Base-by-base conservation (phyloP, 2,888 invertebrate genomes). In the Phania funesta region DNA sequence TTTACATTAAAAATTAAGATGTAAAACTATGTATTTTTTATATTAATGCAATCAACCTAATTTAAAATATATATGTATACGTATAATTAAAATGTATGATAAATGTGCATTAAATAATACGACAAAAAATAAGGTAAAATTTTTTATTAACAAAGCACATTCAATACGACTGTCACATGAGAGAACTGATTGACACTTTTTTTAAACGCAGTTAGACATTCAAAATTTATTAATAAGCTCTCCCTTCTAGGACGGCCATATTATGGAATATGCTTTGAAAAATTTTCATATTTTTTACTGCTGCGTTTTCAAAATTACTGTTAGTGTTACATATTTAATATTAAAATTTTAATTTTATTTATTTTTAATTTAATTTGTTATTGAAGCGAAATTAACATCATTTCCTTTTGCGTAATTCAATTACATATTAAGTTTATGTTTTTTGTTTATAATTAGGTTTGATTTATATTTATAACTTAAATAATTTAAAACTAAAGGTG, bases 401-500 rank as follows among this genome's bases (percentile, higher is more conserved):
- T 75, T 83, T 83, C 60, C 68, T 75, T 44, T 70, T 74, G 83
- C 79, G 85, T 85, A 85, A 84, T 85, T 85, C 84, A 85, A 85
- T 85, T 85, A 85, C 85, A 84, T 70, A 73, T 80, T 79, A 46
- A 24, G 44, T 56, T 71, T 24, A 62, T 44, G 7, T 9, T 79
- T 65, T 73, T 60, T 26, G 20, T 54, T 70, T 70, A 70, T 74
- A 75, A 68, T 77, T 77, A 78, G 18, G 56, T 76, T 77, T 71
- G 9, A 44, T 76, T 71, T 77, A 68, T 77, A 78, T 73, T 77
- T 77, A 76, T 81, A 80, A 65, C 74, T 73, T 73, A 79, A 56
- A 44, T 65, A 29, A 54, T 56, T 41, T 64, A 76, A 60, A 77
- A 70, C 60, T 73, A 73, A 75, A 60, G 56, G 56, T 82, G 26